Evolutionary conservation across 2,888 invertebrate genomes (phyloP), one percentile per base, ranked within the genome.

Genomic region (Dryobotodes eremita): DNA sequence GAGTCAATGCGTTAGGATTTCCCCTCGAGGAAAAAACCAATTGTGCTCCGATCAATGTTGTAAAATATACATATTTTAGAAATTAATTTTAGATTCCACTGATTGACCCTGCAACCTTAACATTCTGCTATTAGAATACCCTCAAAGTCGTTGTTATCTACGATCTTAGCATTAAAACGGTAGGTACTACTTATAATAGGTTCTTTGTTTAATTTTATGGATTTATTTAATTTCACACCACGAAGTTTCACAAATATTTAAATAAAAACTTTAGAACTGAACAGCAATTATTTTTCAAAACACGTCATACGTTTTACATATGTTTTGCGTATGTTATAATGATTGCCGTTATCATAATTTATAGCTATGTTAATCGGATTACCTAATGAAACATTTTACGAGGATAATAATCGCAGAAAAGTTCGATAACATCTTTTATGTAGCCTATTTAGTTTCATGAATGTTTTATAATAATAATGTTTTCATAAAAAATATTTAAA

Each of bases 241-340:
- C 26, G 1, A n/a, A 70, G 5, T 20, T 20, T 48, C 20, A 26
- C 11, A 48, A 23, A 36, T 42, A 15, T 15, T 42, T 15, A 65
- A 42, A 42, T 17, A n/a, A 42, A 17, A 65, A 23, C 42, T 10
- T 65, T 42, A 15, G 5, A n/a, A 65, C n/a, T 36, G n/a, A 11
- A 70, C 11, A 59, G 36, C n/a, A 71, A 17, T 69, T 71, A 31
- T 46, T 23, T 46, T 42, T n/a, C 7, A n/a, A 69, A 69, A 31
- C 15, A n/a, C 23, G n/a, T 42, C 23, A 46, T 17, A 26, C 1
- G n/a, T 64, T 64, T 23, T 42, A 17, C 42, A 15, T 48, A 48
- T 1, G 10, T 46, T 46, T 7, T 4, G 26, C 15, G 8, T 31
- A 31, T 31, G 15, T 15, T 15, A 8, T 65, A 42, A 65, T 42